Evolutionary conservation across 2,888 invertebrate genomes (phyloP).

Genomic region (Aplocera efformata): DNA sequence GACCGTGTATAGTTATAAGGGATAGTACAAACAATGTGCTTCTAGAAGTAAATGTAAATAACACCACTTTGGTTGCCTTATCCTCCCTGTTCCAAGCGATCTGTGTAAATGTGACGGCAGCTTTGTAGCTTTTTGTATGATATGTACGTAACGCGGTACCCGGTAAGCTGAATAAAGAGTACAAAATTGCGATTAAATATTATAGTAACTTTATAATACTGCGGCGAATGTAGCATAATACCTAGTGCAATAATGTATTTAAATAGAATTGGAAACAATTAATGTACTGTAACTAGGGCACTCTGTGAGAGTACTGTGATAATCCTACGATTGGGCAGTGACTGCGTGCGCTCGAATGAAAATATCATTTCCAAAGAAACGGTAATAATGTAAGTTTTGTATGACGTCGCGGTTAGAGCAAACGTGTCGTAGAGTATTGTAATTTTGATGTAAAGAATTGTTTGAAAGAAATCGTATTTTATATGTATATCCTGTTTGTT

Average conservation of each 20-base stretch:
- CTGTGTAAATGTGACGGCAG: slow-evolving; percentile 37
- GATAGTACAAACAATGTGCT: slow-evolving; percentile 66
- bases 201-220: slow-evolving; percentile 43
- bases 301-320: slow-evolving; percentile 46
- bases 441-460: slow-evolving; percentile 50
- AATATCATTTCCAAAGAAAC: slow-evolving; percentile 71
- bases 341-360: slow-evolving; percentile 52
- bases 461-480: slow-evolving; percentile 45
- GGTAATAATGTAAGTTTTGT: slow-evolving; percentile 56
- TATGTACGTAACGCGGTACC: slow-evolving; percentile 47
- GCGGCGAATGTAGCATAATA: slow-evolving; percentile 63
- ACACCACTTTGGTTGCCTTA: slow-evolving; percentile 69
- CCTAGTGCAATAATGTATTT: slow-evolving; percentile 72
- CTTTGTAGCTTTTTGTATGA: slow-evolving; percentile 41
- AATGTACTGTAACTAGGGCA: slow-evolving; percentile 29
- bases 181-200: slow-evolving; percentile 69
- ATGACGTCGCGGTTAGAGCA: slow-evolving; percentile 58
- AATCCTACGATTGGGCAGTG: slow-evolving; percentile 43
- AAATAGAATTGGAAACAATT: slow-evolving; percentile 35
- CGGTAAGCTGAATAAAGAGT: slow-evolving; percentile 61
- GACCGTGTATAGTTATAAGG: slow-evolving; percentile 50
- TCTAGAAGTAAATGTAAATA: slow-evolving; percentile 42
- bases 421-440: slow-evolving; percentile 52
- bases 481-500: slow-evolving; percentile 62
- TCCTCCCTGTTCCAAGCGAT: slow-evolving; percentile 30